Evolutionary conservation across 2,797 vertebrate species (phyloP), one percentile per base, ranked within the genome.

Genomic region (Acestrorhynchus altus): DNA sequence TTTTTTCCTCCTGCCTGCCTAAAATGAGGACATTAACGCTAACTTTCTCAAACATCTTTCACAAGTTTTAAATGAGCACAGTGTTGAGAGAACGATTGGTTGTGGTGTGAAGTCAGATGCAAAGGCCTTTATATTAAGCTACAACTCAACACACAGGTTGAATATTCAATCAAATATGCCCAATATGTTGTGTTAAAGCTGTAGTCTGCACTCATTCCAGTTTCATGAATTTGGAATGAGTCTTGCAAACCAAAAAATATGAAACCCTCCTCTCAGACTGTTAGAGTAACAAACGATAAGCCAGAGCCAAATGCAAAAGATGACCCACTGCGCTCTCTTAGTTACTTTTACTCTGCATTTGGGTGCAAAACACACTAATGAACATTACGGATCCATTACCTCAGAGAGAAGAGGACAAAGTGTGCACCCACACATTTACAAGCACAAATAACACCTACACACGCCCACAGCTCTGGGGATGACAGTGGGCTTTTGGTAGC

Each of bases 391-490:
- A 84, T 79, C 76, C 72, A 76, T 79, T 81, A 72, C 78, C 74
- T 77, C 20, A 71, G 59, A 80, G 74, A 68, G 74, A 60, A 79
- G 42, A 74, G 56, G 72, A 83, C 82, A 84, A 67, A 71, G 54
- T 80, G 46, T 84, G 79, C 76, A 78, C 80, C 81, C 78, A 79
- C 80, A 75, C 70, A 80, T 74, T 82, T 80, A 78, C 63, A 80
- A 81, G 82, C 75, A 78, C 78, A 86, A 85, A 84, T 70, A 74
- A 81, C 77, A 82, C 78, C 78, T 64, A 79, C 84, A 82, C 75
- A 85, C 73, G 82, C 87, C 89, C 90, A 92, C 90, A 89, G 89
- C 91, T 92, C 91, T 88, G 88, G 86, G 80, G 82, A 82, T 82
- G 87, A 88, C 88, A 86, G 88, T 78, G 80, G 85, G 84, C 68